phyloP scores from a whole-genome alignment of 2,888 invertebrate genomes.

The Hipparchia sbordonii region DNA sequence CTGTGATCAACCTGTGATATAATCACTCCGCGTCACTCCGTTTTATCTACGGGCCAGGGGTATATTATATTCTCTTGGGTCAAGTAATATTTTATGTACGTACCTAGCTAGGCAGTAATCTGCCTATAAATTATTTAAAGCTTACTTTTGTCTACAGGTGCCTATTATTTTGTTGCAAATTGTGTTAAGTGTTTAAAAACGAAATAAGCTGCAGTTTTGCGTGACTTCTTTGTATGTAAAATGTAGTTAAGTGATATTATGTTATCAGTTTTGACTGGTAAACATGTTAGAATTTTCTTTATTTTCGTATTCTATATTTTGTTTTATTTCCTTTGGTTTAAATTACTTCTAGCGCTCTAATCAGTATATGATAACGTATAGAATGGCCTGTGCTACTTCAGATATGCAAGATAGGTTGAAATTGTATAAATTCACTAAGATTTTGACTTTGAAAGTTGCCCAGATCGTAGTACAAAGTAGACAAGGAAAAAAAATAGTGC shows the following conservation, averaged over 20 bases:
- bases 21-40: too few species aligned
- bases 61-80: too few species aligned
- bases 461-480: constrained; percentile 97
- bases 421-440: constrained; percentile 94
- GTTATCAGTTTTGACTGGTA: constrained; percentile 3
- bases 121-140: too few species aligned
- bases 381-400: constrained; percentile 59
- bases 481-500: constrained; percentile 91
- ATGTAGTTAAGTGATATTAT: constrained; percentile 3
- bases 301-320: neutral
- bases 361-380: constrained; percentile 38
- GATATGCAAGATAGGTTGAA: constrained; percentile 78
- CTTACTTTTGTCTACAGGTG: too few species aligned
- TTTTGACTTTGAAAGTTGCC: constrained; percentile 92
- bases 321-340: neutral
- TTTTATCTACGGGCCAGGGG: too few species aligned
- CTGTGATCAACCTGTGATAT: too few species aligned
- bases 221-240: neutral
- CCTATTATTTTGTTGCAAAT: neutral
- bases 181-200: neutral
- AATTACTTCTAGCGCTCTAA: neutral
- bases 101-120: too few species aligned
- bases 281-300: neutral
- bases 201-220: neutral
- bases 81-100: too few species aligned